Evolutionary conservation across 2,797 vertebrate species (phyloP).

Genomic region (Florisuga fusca): DNA sequence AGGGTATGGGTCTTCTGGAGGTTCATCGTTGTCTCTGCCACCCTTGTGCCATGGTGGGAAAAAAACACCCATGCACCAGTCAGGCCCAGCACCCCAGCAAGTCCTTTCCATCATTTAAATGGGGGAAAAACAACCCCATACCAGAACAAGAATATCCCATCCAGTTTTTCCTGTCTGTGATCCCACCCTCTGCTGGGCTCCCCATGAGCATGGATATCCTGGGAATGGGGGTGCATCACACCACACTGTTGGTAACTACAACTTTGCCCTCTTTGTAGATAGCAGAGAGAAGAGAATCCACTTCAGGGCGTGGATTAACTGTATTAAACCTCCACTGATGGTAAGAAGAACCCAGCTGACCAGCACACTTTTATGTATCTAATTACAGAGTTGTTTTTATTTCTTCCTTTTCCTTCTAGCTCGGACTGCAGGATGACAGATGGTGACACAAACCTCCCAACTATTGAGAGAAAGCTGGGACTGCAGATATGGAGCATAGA

Average conservation of each 20-base stretch:
- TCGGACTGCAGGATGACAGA: conserved; percentile 81
- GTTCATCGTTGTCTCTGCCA: background rate
- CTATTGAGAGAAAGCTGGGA: conserved; percentile 82
- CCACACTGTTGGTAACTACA: background rate
- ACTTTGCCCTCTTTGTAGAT: background rate
- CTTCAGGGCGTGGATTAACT: background rate
- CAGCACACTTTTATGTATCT: background rate
- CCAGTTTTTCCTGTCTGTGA: background rate
- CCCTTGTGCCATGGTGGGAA: rapidly evolving
- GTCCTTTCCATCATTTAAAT: background rate
- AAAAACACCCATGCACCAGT: no score
- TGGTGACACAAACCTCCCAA: conserved; percentile 60
- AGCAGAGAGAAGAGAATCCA: background rate
- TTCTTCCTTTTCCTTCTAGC: conserved; percentile 48
- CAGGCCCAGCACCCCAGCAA: rapidly evolving
- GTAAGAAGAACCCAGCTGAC: background rate
- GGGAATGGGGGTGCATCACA: background rate
- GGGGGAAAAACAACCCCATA: background rate
- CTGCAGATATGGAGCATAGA: conserved; percentile 94
- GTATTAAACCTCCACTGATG: background rate
- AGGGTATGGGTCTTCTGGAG: background rate
- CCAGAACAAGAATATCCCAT: rapidly evolving
- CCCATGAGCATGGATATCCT: background rate
- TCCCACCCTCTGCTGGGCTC: background rate
- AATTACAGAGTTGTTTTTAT: background rate